Evolutionary conservation across 2,113 vertebrate genomes (phyloP).

Genomic region (human): DNA sequence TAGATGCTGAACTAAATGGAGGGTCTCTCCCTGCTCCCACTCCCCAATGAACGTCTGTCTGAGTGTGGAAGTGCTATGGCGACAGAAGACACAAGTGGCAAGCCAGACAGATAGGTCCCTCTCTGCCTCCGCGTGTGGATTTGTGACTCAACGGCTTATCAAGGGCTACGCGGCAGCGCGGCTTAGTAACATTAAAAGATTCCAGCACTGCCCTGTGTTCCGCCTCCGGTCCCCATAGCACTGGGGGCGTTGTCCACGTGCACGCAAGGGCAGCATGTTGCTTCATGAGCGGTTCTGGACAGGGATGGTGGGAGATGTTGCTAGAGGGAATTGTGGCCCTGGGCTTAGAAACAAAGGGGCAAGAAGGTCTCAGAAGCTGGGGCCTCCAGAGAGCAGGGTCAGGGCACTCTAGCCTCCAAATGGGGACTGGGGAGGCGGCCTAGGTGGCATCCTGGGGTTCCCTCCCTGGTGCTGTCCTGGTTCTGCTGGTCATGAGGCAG

Average conservation of each 20-base stretch:
- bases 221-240: accelerated
- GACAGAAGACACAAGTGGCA: background rate
- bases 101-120: background rate
- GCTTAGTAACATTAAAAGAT: background rate
- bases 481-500: background rate
- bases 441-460: background rate
- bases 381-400: background rate
- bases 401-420: background rate
- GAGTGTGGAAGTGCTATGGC: background rate
- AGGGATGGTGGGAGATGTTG: background rate
- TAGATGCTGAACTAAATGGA: background rate
- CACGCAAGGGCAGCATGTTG: background rate
- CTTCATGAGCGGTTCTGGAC: background rate
- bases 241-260: accelerated
- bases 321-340: background rate
- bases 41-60: background rate
- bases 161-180: accelerated
- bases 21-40: background rate
- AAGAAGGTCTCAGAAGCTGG: background rate
- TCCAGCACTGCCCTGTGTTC: background rate
- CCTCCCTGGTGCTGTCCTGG: background rate
- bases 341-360: background rate
- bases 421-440: no score
- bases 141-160: background rate
- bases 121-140: background rate